phyloP scores from a whole-genome alignment of 2,113 vertebrate genomes.

The Apaloderma vittatum region DNA sequence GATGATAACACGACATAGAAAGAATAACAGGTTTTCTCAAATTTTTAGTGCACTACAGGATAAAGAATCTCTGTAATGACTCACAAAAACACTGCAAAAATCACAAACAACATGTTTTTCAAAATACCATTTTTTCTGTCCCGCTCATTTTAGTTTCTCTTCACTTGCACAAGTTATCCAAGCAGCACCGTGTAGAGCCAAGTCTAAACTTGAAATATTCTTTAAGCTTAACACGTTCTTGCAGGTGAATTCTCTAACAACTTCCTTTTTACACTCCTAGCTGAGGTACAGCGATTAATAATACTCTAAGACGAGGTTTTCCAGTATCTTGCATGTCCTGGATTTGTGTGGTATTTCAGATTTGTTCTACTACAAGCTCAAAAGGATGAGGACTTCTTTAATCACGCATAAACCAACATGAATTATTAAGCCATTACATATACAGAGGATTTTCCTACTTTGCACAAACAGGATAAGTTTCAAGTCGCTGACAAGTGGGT shows the following conservation, averaged over 20 bases:
- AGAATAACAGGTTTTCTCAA: not conserved
- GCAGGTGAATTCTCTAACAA: not conserved
- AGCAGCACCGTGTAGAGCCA: not conserved
- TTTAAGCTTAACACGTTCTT: not conserved
- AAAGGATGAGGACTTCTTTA: not conserved
- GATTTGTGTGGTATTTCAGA: not conserved
- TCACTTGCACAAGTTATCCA: not conserved
- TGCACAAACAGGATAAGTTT: not conserved
- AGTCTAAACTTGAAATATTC: not conserved
- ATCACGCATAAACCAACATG: not conserved
- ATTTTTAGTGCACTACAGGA: not conserved
- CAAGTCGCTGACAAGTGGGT: rapidly evolving
- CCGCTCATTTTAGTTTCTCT: not conserved
- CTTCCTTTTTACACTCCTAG: not conserved
- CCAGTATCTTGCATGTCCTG: not conserved
- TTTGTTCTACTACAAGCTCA: not conserved
- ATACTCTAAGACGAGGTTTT: not conserved
- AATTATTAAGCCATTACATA: not conserved
- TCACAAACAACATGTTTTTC: not conserved
- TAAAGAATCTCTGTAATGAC: not conserved
- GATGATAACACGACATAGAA: rapidly evolving
- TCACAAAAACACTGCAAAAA: not conserved
- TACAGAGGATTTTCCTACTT: not conserved
- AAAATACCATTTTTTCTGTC: not conserved
- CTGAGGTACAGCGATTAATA: not conserved